These are phyloP conservation scores for Cheilosia variabilis DNA, from an alignment of 2,888 invertebrate species.

Conservation along the genomic window DNA sequence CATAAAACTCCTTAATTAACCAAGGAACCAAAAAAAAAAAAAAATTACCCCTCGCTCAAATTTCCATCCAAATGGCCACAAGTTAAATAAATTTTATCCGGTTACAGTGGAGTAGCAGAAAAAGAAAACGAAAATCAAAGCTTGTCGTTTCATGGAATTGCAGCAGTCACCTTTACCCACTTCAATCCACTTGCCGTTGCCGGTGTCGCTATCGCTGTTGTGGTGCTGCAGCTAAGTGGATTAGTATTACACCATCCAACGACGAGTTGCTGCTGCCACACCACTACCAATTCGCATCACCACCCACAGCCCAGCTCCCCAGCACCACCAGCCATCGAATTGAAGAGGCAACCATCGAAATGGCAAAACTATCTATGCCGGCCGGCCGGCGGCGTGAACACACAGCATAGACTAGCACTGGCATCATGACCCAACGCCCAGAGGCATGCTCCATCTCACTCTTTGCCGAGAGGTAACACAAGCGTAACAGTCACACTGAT, in stretches of 20 bases:
- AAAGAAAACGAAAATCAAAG: conserved; percentile 55
- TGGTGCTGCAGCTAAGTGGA: conserved; percentile 67
- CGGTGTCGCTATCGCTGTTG: conserved; percentile 27
- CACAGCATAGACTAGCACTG: conserved; percentile 19
- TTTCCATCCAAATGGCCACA: conserved; percentile 70
- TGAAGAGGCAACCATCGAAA: conserved; percentile 50
- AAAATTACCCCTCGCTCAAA: conserved; percentile 42
- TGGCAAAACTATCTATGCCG: conserved; percentile 56
- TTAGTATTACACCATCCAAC: conserved; percentile 74
- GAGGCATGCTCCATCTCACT: conserved; percentile 60
- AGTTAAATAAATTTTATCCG: conserved; percentile 71
- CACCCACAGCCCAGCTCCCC: neutral
- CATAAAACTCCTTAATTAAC: conserved; percentile 67
- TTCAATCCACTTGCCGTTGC: conserved; percentile 68
- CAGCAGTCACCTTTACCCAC: conserved; percentile 73
- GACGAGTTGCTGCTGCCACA: conserved; percentile 26
- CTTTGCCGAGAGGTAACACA: conserved; percentile 40
- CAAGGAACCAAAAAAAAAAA: conserved; percentile 39
- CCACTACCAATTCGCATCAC: conserved; percentile 24
- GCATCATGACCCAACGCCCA: conserved; percentile 72
- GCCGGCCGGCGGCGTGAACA: conserved; percentile 43
- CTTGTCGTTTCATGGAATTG: conserved; percentile 65
- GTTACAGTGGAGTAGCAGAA: conserved; percentile 44
- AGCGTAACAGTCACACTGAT: conserved; percentile 68
- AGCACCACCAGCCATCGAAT: neutral